Evolutionary conservation across 2,113 vertebrate genomes (phyloP).

Genomic region (Chlorodrepanis virens): DNA sequence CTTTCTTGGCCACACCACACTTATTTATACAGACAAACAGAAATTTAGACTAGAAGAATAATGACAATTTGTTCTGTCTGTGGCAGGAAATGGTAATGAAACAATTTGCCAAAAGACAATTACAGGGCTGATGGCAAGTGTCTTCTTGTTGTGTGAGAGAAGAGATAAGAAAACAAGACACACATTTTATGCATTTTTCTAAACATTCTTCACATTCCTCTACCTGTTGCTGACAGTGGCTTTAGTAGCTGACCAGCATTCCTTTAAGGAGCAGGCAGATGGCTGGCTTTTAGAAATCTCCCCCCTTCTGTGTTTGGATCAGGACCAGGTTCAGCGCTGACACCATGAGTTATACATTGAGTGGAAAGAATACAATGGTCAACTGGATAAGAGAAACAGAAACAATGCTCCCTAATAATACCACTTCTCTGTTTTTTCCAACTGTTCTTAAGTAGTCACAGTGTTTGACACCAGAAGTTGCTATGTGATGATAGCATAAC

Average conservation of each 20-base stretch:
- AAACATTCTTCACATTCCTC: slow-evolving; percentile 52
- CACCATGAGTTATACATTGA: background rate
- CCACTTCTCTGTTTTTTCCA: background rate
- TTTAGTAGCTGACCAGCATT: slow-evolving; percentile 7
- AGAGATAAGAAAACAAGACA: slow-evolving; percentile 50
- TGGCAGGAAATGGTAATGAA: slow-evolving; percentile 33
- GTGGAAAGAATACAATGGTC: background rate
- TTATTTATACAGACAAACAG: background rate
- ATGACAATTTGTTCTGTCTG: background rate
- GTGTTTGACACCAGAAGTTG: background rate
- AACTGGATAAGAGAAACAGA: background rate
- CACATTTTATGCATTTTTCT: slow-evolving; percentile 24
- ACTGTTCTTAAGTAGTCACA: background rate
- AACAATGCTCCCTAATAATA: background rate
- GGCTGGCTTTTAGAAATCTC: slow-evolving; percentile 11
- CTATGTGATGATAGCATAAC: background rate
- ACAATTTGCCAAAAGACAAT: slow-evolving; percentile 37
- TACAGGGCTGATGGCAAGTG: background rate
- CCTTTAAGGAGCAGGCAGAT: slow-evolving; percentile 41
- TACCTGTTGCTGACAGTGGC: slow-evolving; percentile 8
- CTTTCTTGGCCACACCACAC: background rate
- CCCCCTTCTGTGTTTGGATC: background rate
- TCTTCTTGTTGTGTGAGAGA: background rate
- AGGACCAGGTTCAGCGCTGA: background rate
- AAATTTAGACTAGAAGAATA: background rate